Conservation (phyloP, 2,113 vertebrate species). For the Butastur rufipennis region DNA sequence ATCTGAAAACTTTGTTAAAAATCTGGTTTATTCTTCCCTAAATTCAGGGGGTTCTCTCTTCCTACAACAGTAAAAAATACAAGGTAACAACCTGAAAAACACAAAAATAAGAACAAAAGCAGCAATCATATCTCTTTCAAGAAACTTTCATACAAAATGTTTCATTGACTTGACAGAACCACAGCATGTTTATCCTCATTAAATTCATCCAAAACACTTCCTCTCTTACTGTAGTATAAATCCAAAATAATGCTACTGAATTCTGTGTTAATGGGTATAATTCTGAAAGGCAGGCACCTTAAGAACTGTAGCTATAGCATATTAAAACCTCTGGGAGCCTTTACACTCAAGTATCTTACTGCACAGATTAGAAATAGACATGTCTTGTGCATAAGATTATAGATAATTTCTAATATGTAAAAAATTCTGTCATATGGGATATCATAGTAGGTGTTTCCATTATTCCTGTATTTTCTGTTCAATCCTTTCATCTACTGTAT, state of each 20-base stretch:
- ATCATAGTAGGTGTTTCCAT: background rate
- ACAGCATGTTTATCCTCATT: background rate
- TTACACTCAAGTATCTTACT: background rate
- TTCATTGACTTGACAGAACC: background rate
- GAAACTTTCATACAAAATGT: background rate
- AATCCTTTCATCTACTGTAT: background rate
- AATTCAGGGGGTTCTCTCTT: background rate
- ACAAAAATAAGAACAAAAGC: background rate
- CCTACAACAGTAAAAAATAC: background rate
- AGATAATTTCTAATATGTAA: background rate
- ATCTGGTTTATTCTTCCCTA: background rate
- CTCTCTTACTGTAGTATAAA: background rate
- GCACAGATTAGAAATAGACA: background rate
- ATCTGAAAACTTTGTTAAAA: background rate
- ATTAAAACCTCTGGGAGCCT: background rate
- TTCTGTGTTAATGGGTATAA: background rate
- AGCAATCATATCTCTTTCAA: background rate
- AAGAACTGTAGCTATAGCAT: background rate
- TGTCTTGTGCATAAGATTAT: background rate
- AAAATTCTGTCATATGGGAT: background rate
- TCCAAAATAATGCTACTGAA: background rate
- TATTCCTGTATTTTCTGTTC: background rate
- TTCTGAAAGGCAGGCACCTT: background rate
- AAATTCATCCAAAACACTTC: background rate
- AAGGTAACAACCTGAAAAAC: background rate